Base-by-base conservation (phyloP, 1,140 invertebrate species). In the Lepeophtheirus salmonis region DNA sequence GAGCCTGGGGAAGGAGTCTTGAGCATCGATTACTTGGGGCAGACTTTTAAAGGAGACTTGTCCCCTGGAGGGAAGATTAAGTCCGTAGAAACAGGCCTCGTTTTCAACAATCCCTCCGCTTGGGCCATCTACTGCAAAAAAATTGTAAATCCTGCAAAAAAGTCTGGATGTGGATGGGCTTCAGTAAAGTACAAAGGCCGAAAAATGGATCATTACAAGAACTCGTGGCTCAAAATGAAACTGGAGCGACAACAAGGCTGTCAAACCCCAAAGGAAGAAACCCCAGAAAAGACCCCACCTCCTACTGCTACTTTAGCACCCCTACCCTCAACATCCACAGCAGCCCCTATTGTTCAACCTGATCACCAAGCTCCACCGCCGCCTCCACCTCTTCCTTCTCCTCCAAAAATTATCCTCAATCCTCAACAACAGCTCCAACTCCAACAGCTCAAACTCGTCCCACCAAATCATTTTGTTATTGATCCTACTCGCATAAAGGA, bases 51-150 rank as follows among this genome's bases (percentile, higher is more conserved):
- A 62, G 88, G 85, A 23, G 87, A 91, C 72, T 73, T 91, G 18
- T 74, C 89, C 64, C 68, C 80, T 49, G 84, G 85, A 77, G 88
- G 88, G 24, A 86, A 86, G 76, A 91, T 91, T 60, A 80, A 82
- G 69, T 88, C 85, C 62, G 82, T 84, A 71, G 86, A 89, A 73
- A 86, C 84, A 54, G 81, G 85, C 69, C 82, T 86, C 63, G 77
- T 87, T 66, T 91, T 89, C 71, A 80, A 81, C 61, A 87, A 86
- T n/a, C 87, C 87, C 18, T 88, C 84, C 67, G 84, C 87, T 2
- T 91, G 87, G 88, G 86, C 87, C 0, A 84, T 87, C 67, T 81
- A 88, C 68, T 91, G 88, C 69, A 90, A 90, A 67, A 77, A 85
- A 63, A 84, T 89, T 52, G 84, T 89, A 17, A 90, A 90, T 73